Percentiles rank a stretch among this genome's conserved stretches.
Evolutionary conservation across 1,140 invertebrate species (phyloP).

Genomic region (Cherax destructor): DNA sequence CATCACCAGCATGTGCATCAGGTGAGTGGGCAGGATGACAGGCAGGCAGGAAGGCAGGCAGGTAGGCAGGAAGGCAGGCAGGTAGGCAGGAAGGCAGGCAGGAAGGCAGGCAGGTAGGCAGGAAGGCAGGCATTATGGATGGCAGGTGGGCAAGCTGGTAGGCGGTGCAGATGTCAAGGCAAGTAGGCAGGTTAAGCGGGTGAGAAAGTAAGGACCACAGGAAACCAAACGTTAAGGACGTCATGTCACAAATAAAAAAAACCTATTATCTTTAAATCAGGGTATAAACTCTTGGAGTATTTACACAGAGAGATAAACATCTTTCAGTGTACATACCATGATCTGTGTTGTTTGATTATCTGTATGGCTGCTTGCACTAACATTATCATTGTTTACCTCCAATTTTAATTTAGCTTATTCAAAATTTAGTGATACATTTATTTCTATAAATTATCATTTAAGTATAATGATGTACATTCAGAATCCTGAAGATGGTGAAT

Average conservation of each 20-base stretch:
- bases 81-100: neutral
- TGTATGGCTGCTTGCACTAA: too few species aligned
- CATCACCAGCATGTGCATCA: slow-evolving; percentile 65
- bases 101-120: neutral
- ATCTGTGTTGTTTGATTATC: too few species aligned
- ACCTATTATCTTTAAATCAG: neutral
- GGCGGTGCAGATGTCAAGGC: neutral
- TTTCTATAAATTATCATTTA: too few species aligned
- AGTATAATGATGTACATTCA: too few species aligned
- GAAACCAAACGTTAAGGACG: neutral
- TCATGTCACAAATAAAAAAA: neutral
- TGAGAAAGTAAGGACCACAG: neutral
- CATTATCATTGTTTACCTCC: too few species aligned
- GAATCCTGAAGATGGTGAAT: too few species aligned
- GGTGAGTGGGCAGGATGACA: slow-evolving; percentile 9
- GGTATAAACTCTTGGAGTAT: neutral
- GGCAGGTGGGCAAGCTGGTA: neutral
- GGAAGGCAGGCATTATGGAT: neutral
- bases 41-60: neutral
- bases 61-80: slow-evolving; percentile 6
- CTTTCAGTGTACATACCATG: too few species aligned
- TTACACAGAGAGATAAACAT: too few species aligned
- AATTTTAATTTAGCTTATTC: too few species aligned
- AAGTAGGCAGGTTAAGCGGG: neutral
- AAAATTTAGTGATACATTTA: too few species aligned